Conservation (phyloP, 2,113 vertebrate genomes). For the Hydrochoerus hydrochaeris region DNA sequence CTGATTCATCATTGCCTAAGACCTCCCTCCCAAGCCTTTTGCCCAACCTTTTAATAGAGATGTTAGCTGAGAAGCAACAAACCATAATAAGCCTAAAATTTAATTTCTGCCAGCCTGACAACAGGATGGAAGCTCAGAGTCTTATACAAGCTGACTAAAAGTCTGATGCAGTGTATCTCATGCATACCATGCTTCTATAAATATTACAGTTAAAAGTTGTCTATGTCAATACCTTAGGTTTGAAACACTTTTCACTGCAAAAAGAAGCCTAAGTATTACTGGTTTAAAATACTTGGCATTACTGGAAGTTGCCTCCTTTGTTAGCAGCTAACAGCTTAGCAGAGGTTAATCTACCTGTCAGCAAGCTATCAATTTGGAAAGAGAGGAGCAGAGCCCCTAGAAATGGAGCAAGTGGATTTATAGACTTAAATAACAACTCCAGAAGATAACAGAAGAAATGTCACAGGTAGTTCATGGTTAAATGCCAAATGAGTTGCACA, state of each 20-base stretch:
- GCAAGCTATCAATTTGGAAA: constrained; percentile 62
- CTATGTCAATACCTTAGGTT: neutral
- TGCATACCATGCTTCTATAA: neutral
- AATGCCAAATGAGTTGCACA: constrained; percentile 34
- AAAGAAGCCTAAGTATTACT: neutral
- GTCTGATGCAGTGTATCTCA: neutral
- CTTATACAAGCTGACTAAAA: neutral
- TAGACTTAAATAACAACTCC: constrained; percentile 55
- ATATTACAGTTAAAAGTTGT: constrained; percentile 4
- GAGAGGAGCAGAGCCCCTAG: neutral
- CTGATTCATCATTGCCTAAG: neutral
- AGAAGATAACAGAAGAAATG: constrained; percentile 59
- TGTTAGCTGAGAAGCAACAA: neutral
- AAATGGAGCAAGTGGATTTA: neutral
- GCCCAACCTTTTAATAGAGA: neutral
- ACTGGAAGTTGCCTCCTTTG: neutral
- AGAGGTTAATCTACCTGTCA: constrained; percentile 35
- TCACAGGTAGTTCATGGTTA: constrained; percentile 22
- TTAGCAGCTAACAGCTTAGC: neutral
- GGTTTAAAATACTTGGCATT: neutral
- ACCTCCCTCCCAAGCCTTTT: neutral
- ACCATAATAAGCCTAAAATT: neutral
- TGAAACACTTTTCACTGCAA: neutral
- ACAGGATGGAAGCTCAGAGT: neutral
- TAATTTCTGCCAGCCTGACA: constrained; percentile 11